Conservation (phyloP, 2,888 invertebrate genomes). For the Poecilobothrus nobilitatus region DNA sequence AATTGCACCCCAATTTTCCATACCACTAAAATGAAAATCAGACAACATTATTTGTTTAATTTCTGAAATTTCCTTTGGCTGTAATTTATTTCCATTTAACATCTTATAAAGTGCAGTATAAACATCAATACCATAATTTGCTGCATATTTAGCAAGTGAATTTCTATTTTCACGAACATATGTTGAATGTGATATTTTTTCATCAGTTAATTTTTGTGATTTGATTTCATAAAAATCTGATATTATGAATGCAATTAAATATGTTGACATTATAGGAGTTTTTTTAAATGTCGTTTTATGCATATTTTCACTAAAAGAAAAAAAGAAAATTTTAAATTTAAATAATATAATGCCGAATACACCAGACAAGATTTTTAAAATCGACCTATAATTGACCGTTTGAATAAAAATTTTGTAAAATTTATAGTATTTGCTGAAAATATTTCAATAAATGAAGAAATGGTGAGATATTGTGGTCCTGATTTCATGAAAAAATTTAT, state of each 20-base stretch:
- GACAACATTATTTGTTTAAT: slow-evolving; percentile 58
- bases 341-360: too few species aligned
- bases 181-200: slow-evolving; percentile 7
- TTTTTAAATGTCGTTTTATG: slow-evolving; percentile 31
- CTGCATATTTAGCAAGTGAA: slow-evolving; percentile 59
- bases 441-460: too few species aligned
- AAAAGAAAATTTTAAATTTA: too few species aligned
- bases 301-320: slow-evolving; percentile 29
- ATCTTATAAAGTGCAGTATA: slow-evolving; percentile 28
- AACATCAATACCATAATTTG: slow-evolving; percentile 38
- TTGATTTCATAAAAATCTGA: slow-evolving; percentile 40
- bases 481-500: too few species aligned
- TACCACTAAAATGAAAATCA: slow-evolving; percentile 63
- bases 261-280: slow-evolving; percentile 58
- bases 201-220: too few species aligned
- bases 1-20: slow-evolving; percentile 68
- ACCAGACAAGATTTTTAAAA: too few species aligned
- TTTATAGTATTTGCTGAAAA: too few species aligned
- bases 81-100: slow-evolving; percentile 35
- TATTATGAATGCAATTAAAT: slow-evolving; percentile 65
- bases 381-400: too few species aligned
- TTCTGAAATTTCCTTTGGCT: slow-evolving; percentile 48
- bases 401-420: too few species aligned
- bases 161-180: slow-evolving; percentile 31
- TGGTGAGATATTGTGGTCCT: too few species aligned